Evolutionary conservation across 1,140 invertebrate species (phyloP).

Genomic region (Melitaea cinxia): DNA sequence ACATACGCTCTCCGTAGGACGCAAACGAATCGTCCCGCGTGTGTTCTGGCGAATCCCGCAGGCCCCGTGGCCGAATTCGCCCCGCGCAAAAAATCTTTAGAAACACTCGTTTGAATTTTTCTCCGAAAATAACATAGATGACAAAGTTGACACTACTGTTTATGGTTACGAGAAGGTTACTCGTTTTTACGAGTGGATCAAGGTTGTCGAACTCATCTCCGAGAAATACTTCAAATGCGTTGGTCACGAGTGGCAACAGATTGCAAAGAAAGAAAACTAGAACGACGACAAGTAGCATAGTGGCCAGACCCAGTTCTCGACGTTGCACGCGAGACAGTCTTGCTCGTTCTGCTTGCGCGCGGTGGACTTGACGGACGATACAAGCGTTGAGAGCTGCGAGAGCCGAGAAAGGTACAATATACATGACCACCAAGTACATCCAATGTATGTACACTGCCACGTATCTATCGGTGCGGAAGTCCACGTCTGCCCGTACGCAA

Average conservation of each 20-base stretch:
- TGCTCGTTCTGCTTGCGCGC: slow-evolving; percentile 91
- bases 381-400: slow-evolving; percentile 93
- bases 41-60: slow-evolving; percentile 86
- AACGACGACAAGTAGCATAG: slow-evolving; percentile 97
- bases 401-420: slow-evolving; percentile 92
- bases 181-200: slow-evolving; percentile 91
- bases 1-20: slow-evolving; percentile 87
- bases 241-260: slow-evolving; percentile 93
- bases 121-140: slow-evolving; percentile 98
- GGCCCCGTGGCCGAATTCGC: slow-evolving; percentile 78
- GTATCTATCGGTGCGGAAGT: slow-evolving; percentile 89
- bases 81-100: slow-evolving; percentile 92
- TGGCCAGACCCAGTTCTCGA: slow-evolving; percentile 93
- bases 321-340: slow-evolving; percentile 90
- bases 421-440: slow-evolving; percentile 96
- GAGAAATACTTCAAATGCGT: slow-evolving; percentile 91
- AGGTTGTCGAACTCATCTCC: slow-evolving; percentile 84
- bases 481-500: slow-evolving; percentile 85
- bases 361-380: slow-evolving; percentile 93
- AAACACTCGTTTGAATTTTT: slow-evolving; percentile 96
- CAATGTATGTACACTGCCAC: slow-evolving; percentile 95
- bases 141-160: slow-evolving; percentile 99
- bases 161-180: slow-evolving; percentile 96
- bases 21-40: slow-evolving; percentile 90
- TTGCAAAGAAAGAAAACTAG: slow-evolving; percentile 97